Evolutionary conservation across 2,113 vertebrate genomes (phyloP), one percentile per base, ranked within the genome.

Genomic region (Dermatemys mawii): DNA sequence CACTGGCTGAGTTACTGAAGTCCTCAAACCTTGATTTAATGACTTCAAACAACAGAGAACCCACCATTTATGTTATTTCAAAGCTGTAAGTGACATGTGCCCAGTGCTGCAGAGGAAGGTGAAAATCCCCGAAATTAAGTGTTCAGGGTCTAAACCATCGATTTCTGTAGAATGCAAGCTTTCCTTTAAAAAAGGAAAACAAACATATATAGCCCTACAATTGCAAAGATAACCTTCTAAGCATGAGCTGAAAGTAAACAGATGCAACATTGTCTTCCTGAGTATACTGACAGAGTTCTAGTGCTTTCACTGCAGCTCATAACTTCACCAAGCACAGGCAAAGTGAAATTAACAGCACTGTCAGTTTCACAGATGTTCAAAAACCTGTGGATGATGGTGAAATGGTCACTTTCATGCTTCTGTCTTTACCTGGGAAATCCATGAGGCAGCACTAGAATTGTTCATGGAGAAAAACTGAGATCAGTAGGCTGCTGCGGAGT

Each of bases 391-490:
- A 76, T 92, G 75, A 57, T 26, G 94, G 75, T 26, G 46, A 85
- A 79, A 92, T 88, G 27, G 11, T 85, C 83, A 87, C 50, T 93
- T 93, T 93, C 46, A 81, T 89, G 86, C 82, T 92, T 91, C 84
- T 94, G 79, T 76, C 87, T 51, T 35, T 1, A 70, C 84, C 94
- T 93, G 89, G 87, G 70, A 86, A 91, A 95, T 81, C 60, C 84
- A 81, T 1, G 67, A 63, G 55, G 80, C 2, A 89, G 88, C 67
- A 63, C 84, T 95, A 41, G 14, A 49, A n/a, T 51, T 88, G 83
- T 85, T 84, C 89, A 51, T 79, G 76, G 55, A 90, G 84, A 93
- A 83, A 93, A 91, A 54, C 53, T 78, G 50, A 26, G 54, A 86
- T 16, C 13, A 32, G 16, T 22, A 73, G 21, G 22, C 22, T 41